Evolutionary conservation across 2,797 vertebrate genomes (phyloP).

Genomic region (Tauraco hartlaubi): DNA sequence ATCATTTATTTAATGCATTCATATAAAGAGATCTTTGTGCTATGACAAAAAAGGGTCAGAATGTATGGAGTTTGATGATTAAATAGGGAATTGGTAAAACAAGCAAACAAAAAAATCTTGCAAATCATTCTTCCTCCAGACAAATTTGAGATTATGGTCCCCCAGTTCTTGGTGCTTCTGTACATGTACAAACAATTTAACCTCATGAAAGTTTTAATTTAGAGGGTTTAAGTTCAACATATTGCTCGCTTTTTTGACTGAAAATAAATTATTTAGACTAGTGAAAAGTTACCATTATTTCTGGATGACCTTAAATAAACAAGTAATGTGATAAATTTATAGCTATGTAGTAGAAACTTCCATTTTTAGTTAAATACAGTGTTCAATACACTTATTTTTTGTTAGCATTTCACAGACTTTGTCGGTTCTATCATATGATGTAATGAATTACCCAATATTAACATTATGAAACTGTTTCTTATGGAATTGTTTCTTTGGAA

Average conservation of each 20-base stretch:
- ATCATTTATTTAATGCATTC: not conserved
- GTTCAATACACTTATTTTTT: not conserved
- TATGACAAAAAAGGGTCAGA: not conserved
- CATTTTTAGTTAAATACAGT: not conserved
- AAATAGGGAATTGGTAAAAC: not conserved
- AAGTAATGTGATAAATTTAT: not conserved
- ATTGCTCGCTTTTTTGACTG: not conserved
- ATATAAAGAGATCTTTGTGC: not conserved
- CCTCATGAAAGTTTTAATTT: not conserved
- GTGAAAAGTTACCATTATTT: not conserved
- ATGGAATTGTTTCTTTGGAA: not conserved
- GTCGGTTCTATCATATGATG: not conserved
- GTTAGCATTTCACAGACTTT: not conserved
- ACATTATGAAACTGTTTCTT: not conserved
- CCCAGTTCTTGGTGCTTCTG: not conserved
- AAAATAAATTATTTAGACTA: not conserved
- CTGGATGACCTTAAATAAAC: not conserved
- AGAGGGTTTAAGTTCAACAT: not conserved
- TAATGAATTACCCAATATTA: not conserved
- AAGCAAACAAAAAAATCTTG: not conserved
- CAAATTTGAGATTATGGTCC: conserved; percentile 21
- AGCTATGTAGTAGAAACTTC: not conserved
- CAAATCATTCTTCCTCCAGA: not conserved
- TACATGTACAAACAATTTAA: not conserved
- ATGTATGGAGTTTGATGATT: not conserved